A percentile compares a stretch with the other conserved stretches of the same genome.
Conservation (phyloP, 92 coral and sea anemone genomes). For the Paragorgia papillata region DNA sequence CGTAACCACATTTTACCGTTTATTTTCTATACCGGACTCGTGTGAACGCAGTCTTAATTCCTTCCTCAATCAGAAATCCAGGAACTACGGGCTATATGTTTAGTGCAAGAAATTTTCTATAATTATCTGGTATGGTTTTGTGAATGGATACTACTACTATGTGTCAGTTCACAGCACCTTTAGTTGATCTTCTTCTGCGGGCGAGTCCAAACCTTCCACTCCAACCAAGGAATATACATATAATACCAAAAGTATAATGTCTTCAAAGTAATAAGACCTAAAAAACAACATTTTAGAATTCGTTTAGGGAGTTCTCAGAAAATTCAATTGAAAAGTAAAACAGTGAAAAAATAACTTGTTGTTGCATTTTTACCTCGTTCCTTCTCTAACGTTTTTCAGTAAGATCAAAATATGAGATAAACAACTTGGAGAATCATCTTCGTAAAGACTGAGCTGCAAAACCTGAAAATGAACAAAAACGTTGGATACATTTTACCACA, state of each 20-base stretch:
- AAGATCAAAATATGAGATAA: conserved; percentile 68
- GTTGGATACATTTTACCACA: too few species aligned
- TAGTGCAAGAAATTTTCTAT: too few species aligned
- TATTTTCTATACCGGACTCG: too few species aligned
- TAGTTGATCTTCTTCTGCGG: conserved; percentile 75
- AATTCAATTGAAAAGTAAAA: neutral
- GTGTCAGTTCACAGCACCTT: conserved; percentile 54
- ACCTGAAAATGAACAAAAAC: conserved; percentile 49
- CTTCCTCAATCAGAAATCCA: too few species aligned
- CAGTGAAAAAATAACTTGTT: neutral
- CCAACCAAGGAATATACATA: conserved; percentile 80
- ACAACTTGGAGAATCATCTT: conserved; percentile 71
- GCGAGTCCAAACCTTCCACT: conserved; percentile 76
- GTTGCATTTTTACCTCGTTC: conserved; percentile 17
- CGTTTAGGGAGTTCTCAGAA: too few species aligned
- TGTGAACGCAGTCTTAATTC: too few species aligned
- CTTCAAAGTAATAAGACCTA: conserved; percentile 75
- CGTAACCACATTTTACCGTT: too few species aligned
- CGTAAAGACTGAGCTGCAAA: conserved; percentile 70
- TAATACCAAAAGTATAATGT: conserved; percentile 63
- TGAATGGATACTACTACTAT: too few species aligned
- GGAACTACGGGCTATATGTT: too few species aligned
- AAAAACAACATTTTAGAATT: neutral
- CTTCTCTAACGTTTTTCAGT: conserved; percentile 59
- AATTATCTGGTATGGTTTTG: too few species aligned